Evolutionary conservation across 2,113 vertebrate species (phyloP).

Genomic region (Phrynosoma blainvillii): DNA sequence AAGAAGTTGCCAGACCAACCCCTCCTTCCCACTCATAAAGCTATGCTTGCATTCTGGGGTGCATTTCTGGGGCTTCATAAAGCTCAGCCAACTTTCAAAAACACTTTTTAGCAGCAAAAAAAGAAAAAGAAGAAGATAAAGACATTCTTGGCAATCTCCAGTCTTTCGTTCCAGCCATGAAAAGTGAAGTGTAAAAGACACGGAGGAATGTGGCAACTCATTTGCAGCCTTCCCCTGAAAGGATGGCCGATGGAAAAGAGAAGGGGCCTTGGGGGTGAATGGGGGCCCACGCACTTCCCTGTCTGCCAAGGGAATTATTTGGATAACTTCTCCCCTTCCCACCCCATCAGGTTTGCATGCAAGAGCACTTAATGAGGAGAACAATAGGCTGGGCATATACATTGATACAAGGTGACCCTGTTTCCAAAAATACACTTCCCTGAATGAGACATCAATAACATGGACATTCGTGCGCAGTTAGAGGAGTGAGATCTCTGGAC

Average conservation of each 20-base stretch:
- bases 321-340: too few relatives aligned
- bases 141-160: not conserved
- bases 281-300: too few relatives aligned
- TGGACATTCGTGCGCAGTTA: not conserved
- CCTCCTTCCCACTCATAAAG: too few relatives aligned
- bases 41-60: not conserved
- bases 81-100: too few relatives aligned
- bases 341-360: too few relatives aligned
- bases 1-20: too few relatives aligned
- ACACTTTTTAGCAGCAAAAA: too few relatives aligned
- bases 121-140: not conserved
- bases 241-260: constrained; percentile 69
- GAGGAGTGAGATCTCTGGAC: too few relatives aligned
- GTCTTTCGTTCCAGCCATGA: constrained; percentile 46
- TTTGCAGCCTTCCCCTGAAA: constrained; percentile 73
- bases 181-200: constrained; percentile 70
- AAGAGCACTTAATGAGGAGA: not conserved
- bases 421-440: too few relatives aligned
- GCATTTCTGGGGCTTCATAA: not conserved
- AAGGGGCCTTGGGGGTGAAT: not conserved
- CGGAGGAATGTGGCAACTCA: constrained; percentile 70
- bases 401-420: not conserved
- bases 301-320: too few relatives aligned
- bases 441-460: not conserved
- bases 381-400: not conserved